Evolutionary conservation across 92 coral and sea anemone species (phyloP).

Genomic region (Epizoanthus scotinus): DNA sequence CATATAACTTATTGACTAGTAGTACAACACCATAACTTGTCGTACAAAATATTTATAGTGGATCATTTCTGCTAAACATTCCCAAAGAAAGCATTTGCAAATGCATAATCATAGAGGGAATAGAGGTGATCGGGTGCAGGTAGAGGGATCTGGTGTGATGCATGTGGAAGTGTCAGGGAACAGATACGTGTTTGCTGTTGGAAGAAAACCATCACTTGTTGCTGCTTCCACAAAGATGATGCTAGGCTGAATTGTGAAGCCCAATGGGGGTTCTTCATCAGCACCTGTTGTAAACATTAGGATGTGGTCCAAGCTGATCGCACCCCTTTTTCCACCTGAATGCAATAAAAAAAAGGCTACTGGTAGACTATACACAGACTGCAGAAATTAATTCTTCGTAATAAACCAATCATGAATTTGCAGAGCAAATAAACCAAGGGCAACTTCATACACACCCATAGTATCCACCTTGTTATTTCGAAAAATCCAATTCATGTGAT

Average conservation of each 20-base stretch:
- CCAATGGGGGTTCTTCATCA: constrained; percentile 37
- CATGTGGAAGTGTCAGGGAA: constrained; percentile 41
- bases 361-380: neutral
- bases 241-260: constrained; percentile 27
- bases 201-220: constrained; percentile 1
- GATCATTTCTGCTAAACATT: constrained; percentile 10
- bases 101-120: constrained; percentile 38
- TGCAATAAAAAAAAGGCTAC: neutral
- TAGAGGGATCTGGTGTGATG: constrained; percentile 35
- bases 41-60: neutral
- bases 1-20: constrained; percentile 6
- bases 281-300: constrained; percentile 30
- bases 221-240: constrained; percentile 26
- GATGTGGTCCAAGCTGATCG: constrained; percentile 27
- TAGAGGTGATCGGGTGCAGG: constrained; percentile 33
- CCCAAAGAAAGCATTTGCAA: constrained; percentile 47
- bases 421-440: neutral
- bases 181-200: constrained; percentile 38
- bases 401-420: neutral
- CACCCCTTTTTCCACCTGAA: constrained; percentile 37
- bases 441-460: neutral
- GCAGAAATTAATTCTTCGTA: neutral
- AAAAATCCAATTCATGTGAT: neutral
- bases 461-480: no score
- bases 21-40: constrained; percentile 5